Conservation (phyloP, 1,140 invertebrate genomes). For the Hirudo medicinalis region DNA sequence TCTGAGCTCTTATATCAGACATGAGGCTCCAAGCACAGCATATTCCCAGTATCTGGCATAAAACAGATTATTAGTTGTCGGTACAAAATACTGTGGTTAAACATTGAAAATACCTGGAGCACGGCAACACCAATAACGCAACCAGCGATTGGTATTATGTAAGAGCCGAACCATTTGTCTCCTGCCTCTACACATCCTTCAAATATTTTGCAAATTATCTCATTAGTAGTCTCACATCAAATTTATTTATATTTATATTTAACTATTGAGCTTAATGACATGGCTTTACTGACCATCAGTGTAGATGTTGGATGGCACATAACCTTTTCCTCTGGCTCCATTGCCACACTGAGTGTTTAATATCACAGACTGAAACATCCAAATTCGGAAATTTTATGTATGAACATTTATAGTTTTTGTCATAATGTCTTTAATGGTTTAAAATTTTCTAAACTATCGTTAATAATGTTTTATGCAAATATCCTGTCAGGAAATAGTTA, state of each 20-base stretch:
- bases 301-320: neutral
- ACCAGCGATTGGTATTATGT: constrained; percentile 65
- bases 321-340: neutral
- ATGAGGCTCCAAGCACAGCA: constrained; percentile 85
- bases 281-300: too few relatives aligned
- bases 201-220: constrained; percentile 7
- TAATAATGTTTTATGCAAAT: too few relatives aligned
- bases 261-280: too few relatives aligned
- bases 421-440: too few relatives aligned
- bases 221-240: too few relatives aligned
- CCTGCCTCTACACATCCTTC: constrained; percentile 73
- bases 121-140: constrained; percentile 63
- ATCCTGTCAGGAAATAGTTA: too few relatives aligned
- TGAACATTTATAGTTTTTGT: too few relatives aligned
- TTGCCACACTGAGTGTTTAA: constrained; percentile 37
- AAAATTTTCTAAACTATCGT: too few relatives aligned
- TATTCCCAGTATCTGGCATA: constrained; percentile 69
- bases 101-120: constrained; percentile 53
- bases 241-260: too few relatives aligned
- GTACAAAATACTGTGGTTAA: neutral
- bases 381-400: constrained; percentile 7
- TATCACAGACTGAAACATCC: constrained; percentile 34
- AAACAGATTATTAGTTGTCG: neutral
- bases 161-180: constrained; percentile 77
- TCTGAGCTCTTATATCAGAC: constrained; percentile 83